Percentiles rank a stretch among this genome's conserved stretches.
phyloP scores from a whole-genome alignment of 2,797 vertebrate genomes.

The Peromyscus melanophrys region DNA sequence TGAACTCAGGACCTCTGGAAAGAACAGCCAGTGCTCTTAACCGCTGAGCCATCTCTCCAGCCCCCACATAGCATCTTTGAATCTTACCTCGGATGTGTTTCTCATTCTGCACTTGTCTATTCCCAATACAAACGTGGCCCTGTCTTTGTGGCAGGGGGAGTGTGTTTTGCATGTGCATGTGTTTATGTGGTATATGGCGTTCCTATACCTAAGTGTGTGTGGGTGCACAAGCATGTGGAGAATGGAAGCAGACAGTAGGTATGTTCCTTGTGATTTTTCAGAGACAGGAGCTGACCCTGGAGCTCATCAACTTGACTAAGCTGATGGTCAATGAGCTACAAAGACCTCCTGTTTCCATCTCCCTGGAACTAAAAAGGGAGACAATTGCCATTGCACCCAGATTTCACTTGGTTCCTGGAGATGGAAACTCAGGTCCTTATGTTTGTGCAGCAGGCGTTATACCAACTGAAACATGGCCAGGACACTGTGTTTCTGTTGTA shows the following conservation, averaged over 20 bases:
- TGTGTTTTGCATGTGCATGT: not conserved
- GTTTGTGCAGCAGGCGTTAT: not conserved
- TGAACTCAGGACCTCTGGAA: no score
- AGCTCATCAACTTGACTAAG: not conserved
- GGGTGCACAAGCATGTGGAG: not conserved
- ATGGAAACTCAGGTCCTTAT: not conserved
- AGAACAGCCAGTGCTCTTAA: no score
- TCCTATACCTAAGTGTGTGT: not conserved
- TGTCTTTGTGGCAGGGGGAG: not conserved
- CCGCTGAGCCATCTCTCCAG: no score
- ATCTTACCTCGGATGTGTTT: not conserved
- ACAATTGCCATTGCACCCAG: not conserved
- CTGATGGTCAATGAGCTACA: not conserved
- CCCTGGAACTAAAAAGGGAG: not conserved
- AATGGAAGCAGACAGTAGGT: not conserved
- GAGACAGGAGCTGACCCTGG: not conserved
- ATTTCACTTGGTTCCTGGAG: not conserved
- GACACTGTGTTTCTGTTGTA: not conserved
- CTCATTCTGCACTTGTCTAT: not conserved
- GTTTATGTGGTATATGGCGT: not conserved
- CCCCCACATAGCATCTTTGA: not conserved
- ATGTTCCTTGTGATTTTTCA: not conserved
- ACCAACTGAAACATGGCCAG: not conserved
- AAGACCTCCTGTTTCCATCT: not conserved
- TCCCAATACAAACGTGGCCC: not conserved